Evolutionary conservation across 2,888 invertebrate genomes (phyloP).

Genomic region (Pristionchus entomophagus): DNA sequence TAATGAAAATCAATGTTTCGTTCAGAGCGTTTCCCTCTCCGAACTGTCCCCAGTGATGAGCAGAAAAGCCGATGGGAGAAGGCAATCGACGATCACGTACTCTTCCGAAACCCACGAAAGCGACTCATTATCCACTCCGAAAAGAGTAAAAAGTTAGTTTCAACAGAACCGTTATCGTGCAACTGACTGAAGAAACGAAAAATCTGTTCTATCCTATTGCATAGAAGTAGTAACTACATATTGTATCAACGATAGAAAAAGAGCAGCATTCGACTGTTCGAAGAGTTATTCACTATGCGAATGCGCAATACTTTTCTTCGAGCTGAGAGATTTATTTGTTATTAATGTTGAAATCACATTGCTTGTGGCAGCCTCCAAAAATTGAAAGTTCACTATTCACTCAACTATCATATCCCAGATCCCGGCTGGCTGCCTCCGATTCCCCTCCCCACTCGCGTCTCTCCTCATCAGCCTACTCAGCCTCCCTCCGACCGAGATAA

Average conservation of each 20-base stretch:
- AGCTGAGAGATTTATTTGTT: too few species aligned
- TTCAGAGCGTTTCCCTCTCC: conserved; percentile 42
- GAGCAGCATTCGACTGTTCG: too few species aligned
- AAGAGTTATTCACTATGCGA: too few species aligned
- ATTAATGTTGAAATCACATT: too few species aligned
- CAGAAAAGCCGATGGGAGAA: background rate
- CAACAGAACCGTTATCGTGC: too few species aligned
- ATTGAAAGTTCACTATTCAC: too few species aligned
- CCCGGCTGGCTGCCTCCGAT: conserved; percentile 4
- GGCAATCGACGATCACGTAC: conserved; percentile 34
- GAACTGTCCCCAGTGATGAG: conserved; percentile 28
- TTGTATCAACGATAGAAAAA: too few species aligned
- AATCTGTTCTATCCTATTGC: too few species aligned
- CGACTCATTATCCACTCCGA: background rate
- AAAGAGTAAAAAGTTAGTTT: background rate
- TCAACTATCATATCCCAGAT: background rate
- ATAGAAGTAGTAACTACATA: too few species aligned
- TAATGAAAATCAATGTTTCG: background rate
- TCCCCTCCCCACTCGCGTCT: background rate
- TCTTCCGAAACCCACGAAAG: conserved; percentile 8
- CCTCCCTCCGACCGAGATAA: background rate
- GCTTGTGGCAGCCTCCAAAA: too few species aligned
- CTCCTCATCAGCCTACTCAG: conserved; percentile 1
- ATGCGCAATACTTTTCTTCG: too few species aligned
- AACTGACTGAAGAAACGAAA: too few species aligned